Conservation (phyloP, 2,888 invertebrate genomes). For the Hedya salicella region DNA sequence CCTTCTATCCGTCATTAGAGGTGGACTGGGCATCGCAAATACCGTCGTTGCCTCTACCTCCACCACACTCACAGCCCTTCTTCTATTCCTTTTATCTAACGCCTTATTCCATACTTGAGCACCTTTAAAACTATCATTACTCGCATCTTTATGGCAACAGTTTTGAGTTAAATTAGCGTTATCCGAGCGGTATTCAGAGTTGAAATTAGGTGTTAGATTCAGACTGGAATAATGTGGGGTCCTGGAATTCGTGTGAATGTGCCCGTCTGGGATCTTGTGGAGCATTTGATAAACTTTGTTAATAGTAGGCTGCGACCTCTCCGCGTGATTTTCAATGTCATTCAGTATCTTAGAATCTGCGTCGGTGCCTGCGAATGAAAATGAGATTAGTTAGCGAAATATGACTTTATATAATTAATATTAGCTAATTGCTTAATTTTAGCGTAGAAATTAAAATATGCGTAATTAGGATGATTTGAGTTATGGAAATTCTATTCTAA, state of each 20-base stretch:
- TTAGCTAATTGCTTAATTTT: neutral
- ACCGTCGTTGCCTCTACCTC: slow-evolving; percentile 53
- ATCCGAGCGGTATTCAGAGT: slow-evolving; percentile 58
- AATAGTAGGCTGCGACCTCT: slow-evolving; percentile 66
- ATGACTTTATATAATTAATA: neutral
- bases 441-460: neutral
- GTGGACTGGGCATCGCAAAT: slow-evolving; percentile 56
- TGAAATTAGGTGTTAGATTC: slow-evolving; percentile 57
- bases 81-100: slow-evolving; percentile 59
- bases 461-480: neutral
- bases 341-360: slow-evolving; percentile 65
- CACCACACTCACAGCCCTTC: slow-evolving; percentile 64
- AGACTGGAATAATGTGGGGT: slow-evolving; percentile 62
- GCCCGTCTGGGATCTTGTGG: slow-evolving; percentile 59
- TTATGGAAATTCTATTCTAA: too few relatives aligned
- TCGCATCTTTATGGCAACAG: slow-evolving; percentile 40
- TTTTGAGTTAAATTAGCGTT: slow-evolving; percentile 52
- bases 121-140: slow-evolving; percentile 53
- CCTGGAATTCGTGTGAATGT: slow-evolving; percentile 61
- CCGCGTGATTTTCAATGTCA: slow-evolving; percentile 55
- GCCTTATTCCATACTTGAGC: slow-evolving; percentile 57
- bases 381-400: neutral
- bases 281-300: slow-evolving; percentile 79
- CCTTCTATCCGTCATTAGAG: slow-evolving; percentile 62
- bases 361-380: slow-evolving; percentile 70